Conservation (phyloP, 2,797 vertebrate species). For the Alauda arvensis region DNA sequence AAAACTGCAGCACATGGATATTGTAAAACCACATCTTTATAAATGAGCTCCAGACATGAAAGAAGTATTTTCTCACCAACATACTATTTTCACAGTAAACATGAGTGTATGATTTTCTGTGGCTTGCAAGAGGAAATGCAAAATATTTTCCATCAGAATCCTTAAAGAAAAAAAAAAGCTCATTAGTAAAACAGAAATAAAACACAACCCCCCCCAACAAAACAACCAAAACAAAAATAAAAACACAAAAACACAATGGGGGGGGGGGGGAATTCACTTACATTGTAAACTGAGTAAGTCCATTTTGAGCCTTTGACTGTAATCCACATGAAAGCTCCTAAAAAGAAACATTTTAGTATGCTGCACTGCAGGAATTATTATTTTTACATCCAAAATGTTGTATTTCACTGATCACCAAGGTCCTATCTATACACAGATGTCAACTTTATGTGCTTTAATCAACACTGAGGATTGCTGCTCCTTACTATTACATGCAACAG, state of each 20-base stretch:
- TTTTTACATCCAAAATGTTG: background rate
- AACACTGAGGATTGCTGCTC: background rate
- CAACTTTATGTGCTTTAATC: background rate
- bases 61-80: conserved; percentile 80
- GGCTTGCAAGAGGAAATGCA: conserved; percentile 85
- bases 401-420: background rate
- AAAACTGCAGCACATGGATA: background rate
- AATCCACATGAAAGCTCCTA: conserved; percentile 84
- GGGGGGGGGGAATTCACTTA: conserved; percentile 59
- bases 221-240: background rate
- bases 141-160: conserved; percentile 88
- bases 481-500: background rate
- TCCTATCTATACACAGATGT: background rate
- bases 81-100: conserved; percentile 90
- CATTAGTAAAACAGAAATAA: background rate
- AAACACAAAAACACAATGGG: background rate
- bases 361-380: background rate
- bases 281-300: conserved; percentile 85
- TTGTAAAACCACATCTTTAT: background rate
- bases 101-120: conserved; percentile 88
- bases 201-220: background rate
- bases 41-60: background rate
- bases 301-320: conserved; percentile 87
- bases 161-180: conserved; percentile 62
- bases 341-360: conserved; percentile 29